These are phyloP conservation scores for Glossosoma conforme DNA, from an alignment of 1,140 invertebrate genomes.

Conservation along the genomic window DNA sequence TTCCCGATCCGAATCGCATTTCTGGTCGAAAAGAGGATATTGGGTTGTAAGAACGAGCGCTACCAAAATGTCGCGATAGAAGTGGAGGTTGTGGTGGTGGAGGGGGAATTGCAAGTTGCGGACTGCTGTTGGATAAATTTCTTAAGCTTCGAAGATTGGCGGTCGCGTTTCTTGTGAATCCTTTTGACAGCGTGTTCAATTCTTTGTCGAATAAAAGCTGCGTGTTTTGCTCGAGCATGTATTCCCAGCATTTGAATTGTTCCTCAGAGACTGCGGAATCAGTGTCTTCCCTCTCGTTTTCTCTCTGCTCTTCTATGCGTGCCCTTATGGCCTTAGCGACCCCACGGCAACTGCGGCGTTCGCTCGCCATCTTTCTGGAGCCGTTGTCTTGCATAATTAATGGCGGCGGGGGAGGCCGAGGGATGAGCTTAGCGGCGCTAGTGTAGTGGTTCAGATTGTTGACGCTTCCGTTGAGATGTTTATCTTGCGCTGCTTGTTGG, in stretches of 20 bases:
- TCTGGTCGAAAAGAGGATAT: conserved; percentile 43
- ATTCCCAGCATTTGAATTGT: conserved; percentile 89
- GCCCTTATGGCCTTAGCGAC: conserved; percentile 53
- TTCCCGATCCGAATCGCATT: conserved; percentile 45
- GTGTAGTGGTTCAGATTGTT: conserved; percentile 28
- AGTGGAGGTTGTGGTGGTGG: conserved; percentile 52
- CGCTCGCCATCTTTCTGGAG: conserved; percentile 35
- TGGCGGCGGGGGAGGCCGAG: conserved; percentile 19
- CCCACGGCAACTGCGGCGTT: conserved; percentile 52
- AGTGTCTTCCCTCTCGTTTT: conserved; percentile 58
- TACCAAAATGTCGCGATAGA: conserved; percentile 72
- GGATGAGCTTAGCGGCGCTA: conserved; percentile 24
- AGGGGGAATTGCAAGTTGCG: conserved; percentile 49
- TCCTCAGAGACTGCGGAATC: conserved; percentile 67
- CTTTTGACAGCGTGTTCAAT: conserved; percentile 72
- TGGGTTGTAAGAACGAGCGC: conserved; percentile 60
- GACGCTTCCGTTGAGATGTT: conserved; percentile 20
- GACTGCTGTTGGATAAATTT: conserved; percentile 53
- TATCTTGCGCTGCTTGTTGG: conserved; percentile 10
- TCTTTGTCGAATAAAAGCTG: conserved; percentile 84
- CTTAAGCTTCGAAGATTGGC: conserved; percentile 47
- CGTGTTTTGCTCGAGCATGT: conserved; percentile 87
- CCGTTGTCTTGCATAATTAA: conserved; percentile 31
- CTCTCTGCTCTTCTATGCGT: conserved; percentile 53
- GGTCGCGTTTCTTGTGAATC: conserved; percentile 48